phyloP scores from a whole-genome alignment of 2,113 vertebrate genomes.

The Ondatra zibethicus region DNA sequence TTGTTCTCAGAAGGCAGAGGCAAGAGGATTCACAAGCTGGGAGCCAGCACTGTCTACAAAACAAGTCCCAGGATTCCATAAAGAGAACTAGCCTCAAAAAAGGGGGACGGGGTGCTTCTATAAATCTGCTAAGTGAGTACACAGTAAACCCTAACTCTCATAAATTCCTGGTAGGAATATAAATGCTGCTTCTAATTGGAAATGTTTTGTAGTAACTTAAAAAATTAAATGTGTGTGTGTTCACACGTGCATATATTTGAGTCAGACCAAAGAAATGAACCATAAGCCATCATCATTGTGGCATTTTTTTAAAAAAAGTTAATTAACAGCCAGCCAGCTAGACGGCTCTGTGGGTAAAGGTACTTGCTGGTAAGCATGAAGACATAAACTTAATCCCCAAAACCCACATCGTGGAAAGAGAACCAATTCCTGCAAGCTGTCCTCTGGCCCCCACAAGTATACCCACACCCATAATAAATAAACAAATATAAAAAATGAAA shows the following conservation, averaged over 20 bases:
- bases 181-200: not conserved
- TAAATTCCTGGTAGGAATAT: not conserved
- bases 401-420: not conserved
- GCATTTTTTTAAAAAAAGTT: not conserved
- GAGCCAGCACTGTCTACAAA: not conserved
- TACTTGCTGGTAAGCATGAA: not conserved
- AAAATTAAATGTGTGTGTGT: not conserved
- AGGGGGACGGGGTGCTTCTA: not conserved
- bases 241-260: not conserved
- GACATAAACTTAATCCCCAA: not conserved
- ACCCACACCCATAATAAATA: not conserved
- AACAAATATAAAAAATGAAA: not conserved
- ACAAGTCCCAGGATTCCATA: not conserved
- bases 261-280: not conserved
- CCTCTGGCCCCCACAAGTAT: not conserved
- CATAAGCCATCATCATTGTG: not conserved
- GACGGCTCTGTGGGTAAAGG: not conserved
- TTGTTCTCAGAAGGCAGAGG: not conserved
- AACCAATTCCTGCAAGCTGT: not conserved
- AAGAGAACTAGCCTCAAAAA: not conserved
- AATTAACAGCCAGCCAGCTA: not conserved
- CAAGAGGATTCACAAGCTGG: not conserved
- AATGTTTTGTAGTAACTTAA: conserved; percentile 15
- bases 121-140: not conserved
- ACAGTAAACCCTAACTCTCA: not conserved